Evolutionary conservation across 2,113 vertebrate genomes (phyloP).

Genomic region (Pelusios castaneus): DNA sequence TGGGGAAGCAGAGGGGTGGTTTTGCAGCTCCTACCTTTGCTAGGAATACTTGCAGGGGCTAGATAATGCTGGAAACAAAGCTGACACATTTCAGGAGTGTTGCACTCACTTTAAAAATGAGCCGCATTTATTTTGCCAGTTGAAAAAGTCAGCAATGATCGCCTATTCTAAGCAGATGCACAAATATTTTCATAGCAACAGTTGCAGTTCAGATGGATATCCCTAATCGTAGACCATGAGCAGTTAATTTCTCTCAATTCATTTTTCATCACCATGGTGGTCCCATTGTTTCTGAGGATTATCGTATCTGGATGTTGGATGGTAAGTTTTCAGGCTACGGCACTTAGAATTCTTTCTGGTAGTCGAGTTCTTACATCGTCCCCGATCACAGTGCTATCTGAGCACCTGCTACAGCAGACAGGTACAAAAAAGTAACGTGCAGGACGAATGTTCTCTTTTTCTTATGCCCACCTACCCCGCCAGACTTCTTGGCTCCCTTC

Average conservation of each 20-base stretch:
- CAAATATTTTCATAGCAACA: background rate
- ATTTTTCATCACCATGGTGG: background rate
- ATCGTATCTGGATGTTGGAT: background rate
- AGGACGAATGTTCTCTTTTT: constrained; percentile 28
- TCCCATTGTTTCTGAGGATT: background rate
- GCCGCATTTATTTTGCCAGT: background rate
- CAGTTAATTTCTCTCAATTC: background rate
- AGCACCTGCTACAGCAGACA: constrained; percentile 26
- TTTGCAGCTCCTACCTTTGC: background rate
- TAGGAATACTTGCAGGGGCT: background rate
- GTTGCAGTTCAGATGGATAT: background rate
- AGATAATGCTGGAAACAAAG: background rate
- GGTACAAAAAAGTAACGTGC: background rate
- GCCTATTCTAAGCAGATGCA: background rate
- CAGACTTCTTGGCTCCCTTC: background rate
- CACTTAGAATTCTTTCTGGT: background rate
- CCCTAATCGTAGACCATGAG: background rate
- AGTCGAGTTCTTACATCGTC: background rate
- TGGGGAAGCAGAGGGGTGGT: rapidly evolving
- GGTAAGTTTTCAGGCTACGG: background rate
- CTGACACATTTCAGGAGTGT: background rate
- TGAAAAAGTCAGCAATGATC: background rate
- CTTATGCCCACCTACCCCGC: constrained; percentile 13
- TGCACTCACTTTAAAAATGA: background rate
- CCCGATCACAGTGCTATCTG: background rate